Percentiles rank a stretch among this genome's conserved stretches.
Evolutionary conservation across 2,113 vertebrate species (phyloP).

Genomic region (Labrus mixtus): DNA sequence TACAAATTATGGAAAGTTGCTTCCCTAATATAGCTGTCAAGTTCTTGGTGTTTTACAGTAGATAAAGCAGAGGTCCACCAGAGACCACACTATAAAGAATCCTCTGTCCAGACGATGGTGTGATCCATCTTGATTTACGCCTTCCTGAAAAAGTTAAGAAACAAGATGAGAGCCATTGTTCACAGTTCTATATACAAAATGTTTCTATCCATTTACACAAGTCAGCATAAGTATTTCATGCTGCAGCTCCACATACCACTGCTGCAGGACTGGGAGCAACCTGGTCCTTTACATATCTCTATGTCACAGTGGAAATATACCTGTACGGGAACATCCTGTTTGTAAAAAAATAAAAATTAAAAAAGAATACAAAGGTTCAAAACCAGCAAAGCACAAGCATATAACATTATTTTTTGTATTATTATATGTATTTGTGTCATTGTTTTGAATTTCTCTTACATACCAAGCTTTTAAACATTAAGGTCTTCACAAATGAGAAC

Average conservation of each 20-base stretch:
- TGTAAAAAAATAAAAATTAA: too few species aligned
- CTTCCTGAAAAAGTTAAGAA: conserved; percentile 19
- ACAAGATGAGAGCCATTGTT: not conserved
- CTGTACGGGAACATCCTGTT: conserved; percentile 14
- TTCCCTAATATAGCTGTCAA: not conserved
- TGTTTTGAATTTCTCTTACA: not conserved
- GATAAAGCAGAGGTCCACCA: conserved; percentile 44
- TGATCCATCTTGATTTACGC: conserved; percentile 24
- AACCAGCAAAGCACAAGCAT: not conserved
- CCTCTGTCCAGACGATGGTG: not conserved
- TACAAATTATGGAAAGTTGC: too few species aligned
- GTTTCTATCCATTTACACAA: not conserved
- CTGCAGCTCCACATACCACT: conserved; percentile 20
- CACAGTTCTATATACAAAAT: not conserved
- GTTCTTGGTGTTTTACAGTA: conserved; percentile 4
- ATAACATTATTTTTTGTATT: too few species aligned
- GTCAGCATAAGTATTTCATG: not conserved
- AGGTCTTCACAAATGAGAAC: conserved; percentile 77
- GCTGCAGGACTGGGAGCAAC: conserved; percentile 53
- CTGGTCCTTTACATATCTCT: conserved; percentile 65
- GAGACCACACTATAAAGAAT: conserved; percentile 22
- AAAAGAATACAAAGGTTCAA: not conserved
- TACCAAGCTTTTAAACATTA: conserved; percentile 45
- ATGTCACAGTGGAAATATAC: conserved; percentile 67
- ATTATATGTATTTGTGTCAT: too few species aligned